Percentiles rank a stretch among this genome's conserved stretches.
These are phyloP conservation scores for Spodoptera exigua DNA, from an alignment of 2,888 invertebrate species.

Conservation along the genomic window DNA sequence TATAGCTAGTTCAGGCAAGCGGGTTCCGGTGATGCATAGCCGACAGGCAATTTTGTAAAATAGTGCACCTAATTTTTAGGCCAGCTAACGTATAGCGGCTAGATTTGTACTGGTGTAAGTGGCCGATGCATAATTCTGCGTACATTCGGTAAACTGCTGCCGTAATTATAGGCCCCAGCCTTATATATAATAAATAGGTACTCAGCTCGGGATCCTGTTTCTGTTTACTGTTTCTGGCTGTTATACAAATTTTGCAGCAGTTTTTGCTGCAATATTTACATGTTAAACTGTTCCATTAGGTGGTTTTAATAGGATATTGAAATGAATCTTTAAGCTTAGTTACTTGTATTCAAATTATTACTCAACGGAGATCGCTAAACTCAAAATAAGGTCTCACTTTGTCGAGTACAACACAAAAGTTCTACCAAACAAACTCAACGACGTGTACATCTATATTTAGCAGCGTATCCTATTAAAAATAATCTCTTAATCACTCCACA, in stretches of 20 bases:
- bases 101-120: slow-evolving; percentile 27
- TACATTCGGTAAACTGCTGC: slow-evolving; percentile 23
- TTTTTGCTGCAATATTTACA: too few species aligned
- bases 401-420: too few species aligned
- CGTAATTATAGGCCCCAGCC: slow-evolving; percentile 25
- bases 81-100: slow-evolving; percentile 27
- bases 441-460: too few species aligned
- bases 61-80: slow-evolving; percentile 56
- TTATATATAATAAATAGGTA: slow-evolving; percentile 15
- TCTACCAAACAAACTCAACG: too few species aligned
- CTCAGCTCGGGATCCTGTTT: not conserved
- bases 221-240: slow-evolving; percentile 7
- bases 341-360: too few species aligned
- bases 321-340: too few species aligned
- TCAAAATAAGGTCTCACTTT: too few species aligned
- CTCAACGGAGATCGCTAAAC: too few species aligned
- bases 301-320: too few species aligned
- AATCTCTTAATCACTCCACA: too few species aligned
- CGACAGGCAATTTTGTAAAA: slow-evolving; percentile 58
- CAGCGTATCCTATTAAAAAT: too few species aligned
- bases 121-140: slow-evolving; percentile 44
- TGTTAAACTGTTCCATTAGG: too few species aligned
- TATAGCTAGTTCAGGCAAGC: slow-evolving; percentile 55
- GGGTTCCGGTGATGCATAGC: slow-evolving; percentile 56
- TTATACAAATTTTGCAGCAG: not conserved